These are phyloP conservation scores for Channallabes apus DNA, from an alignment of 2,797 vertebrate genomes.

Conservation along the genomic window DNA sequence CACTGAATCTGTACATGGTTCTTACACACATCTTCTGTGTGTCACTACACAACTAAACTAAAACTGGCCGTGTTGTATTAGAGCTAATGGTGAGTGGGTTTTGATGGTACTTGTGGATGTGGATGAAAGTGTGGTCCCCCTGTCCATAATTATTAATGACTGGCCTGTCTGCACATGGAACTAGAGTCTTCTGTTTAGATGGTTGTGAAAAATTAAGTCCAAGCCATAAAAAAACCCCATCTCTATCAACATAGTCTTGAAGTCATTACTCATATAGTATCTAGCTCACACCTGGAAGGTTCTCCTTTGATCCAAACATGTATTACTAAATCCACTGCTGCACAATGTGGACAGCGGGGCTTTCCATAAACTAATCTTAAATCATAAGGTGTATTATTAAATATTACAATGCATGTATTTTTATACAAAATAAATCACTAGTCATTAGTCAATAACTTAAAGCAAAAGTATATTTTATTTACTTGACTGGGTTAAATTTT, in stretches of 20 bases:
- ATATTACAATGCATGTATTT: neutral
- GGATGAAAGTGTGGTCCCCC: too few species aligned
- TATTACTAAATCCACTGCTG: neutral
- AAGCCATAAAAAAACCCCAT: constrained; percentile 14
- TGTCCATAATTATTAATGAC: too few species aligned
- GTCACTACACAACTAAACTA: too few species aligned
- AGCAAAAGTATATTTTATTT: neutral
- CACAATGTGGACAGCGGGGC: neutral
- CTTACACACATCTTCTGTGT: too few species aligned
- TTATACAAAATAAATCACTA: neutral
- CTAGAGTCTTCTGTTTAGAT: constrained; percentile 5
- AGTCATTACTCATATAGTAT: constrained; percentile 10
- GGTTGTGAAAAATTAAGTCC: constrained; percentile 30
- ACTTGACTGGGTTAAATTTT: neutral
- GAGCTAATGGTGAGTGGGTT: too few species aligned
- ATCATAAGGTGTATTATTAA: neutral
- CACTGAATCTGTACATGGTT: too few species aligned
- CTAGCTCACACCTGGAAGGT: constrained; percentile 38
- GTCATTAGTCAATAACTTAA: neutral
- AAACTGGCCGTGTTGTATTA: too few species aligned
- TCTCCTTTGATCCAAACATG: neutral
- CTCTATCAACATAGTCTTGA: constrained; percentile 25
- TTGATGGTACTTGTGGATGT: too few species aligned
- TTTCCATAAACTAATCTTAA: neutral
- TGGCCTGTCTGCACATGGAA: too few species aligned